Evolutionary conservation across 2,797 vertebrate species (phyloP).

Genomic region (Otolemur crassicaudatus): DNA sequence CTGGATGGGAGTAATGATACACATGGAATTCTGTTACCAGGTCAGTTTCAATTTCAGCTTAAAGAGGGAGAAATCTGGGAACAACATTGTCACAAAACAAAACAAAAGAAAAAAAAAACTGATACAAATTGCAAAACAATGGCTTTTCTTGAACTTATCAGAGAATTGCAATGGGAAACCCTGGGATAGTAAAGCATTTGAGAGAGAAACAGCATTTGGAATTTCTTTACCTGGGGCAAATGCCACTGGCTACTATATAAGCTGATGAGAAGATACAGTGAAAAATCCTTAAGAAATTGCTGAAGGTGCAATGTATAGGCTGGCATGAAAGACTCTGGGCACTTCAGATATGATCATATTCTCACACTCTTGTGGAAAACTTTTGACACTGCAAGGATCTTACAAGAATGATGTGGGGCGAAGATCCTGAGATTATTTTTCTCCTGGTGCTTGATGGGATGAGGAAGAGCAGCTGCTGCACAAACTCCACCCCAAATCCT

Average conservation of each 20-base stretch:
- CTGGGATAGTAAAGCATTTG: background rate
- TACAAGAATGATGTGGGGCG: background rate
- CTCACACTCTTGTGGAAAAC: background rate
- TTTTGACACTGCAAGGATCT: background rate
- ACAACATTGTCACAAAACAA: background rate
- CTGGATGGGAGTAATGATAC: constrained; percentile 22
- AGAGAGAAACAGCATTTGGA: background rate
- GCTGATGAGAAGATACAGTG: background rate
- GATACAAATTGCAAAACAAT: background rate
- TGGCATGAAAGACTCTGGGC: background rate
- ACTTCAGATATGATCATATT: background rate
- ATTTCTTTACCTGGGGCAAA: background rate
- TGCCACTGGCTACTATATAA: background rate
- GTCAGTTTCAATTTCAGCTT: background rate
- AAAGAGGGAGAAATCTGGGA: background rate
- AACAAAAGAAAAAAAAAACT: background rate
- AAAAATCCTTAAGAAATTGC: background rate
- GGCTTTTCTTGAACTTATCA: background rate
- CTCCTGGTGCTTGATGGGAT: background rate
- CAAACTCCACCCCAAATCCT: background rate
- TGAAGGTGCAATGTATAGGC: background rate
- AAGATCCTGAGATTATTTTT: background rate
- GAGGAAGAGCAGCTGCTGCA: background rate
- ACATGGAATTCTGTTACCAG: background rate
- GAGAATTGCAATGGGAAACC: background rate